phyloP scores from a whole-genome alignment of 2,888 invertebrate species.

The Trichopoda pennipes region DNA sequence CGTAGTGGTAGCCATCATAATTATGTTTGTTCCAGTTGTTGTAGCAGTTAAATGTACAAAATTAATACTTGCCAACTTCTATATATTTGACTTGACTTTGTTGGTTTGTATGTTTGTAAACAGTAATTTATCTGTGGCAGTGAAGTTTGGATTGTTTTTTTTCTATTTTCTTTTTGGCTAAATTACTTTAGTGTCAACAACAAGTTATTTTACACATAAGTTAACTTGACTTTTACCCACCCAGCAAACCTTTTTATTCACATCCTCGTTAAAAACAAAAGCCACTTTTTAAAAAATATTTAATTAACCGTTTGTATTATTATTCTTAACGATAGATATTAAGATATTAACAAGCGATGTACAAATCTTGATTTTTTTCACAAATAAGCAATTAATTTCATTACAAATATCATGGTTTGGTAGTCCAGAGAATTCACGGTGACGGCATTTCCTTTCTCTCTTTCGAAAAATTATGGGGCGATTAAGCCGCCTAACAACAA shows the following conservation, averaged over 20 bases:
- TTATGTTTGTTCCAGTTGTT: conserved; percentile 21
- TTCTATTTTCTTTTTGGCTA: conserved; percentile 51
- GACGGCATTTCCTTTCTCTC: too few species aligned
- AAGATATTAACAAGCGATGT: too few species aligned
- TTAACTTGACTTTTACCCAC: conserved; percentile 37
- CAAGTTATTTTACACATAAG: conserved; percentile 63
- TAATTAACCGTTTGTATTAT: too few species aligned
- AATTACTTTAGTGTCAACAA: conserved; percentile 64
- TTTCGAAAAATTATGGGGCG: too few species aligned
- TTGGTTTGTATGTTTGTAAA: background rate
- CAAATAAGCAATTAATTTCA: too few species aligned
- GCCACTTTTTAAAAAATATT: too few species aligned
- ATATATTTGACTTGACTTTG: background rate
- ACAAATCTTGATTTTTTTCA: too few species aligned
- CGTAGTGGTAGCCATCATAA: conserved; percentile 24
- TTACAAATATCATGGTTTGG: too few species aligned
- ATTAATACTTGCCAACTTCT: conserved; percentile 63
- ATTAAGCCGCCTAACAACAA: too few species aligned
- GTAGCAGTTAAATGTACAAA: conserved; percentile 44
- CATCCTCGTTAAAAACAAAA: background rate
- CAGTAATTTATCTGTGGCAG: conserved; percentile 41
- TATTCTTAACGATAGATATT: too few species aligned
- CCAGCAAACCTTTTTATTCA: background rate
- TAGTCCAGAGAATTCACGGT: too few species aligned
- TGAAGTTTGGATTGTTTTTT: conserved; percentile 21